Evolutionary conservation across 2,888 invertebrate species (phyloP).

Genomic region (Agonopterix alstromeriana): DNA sequence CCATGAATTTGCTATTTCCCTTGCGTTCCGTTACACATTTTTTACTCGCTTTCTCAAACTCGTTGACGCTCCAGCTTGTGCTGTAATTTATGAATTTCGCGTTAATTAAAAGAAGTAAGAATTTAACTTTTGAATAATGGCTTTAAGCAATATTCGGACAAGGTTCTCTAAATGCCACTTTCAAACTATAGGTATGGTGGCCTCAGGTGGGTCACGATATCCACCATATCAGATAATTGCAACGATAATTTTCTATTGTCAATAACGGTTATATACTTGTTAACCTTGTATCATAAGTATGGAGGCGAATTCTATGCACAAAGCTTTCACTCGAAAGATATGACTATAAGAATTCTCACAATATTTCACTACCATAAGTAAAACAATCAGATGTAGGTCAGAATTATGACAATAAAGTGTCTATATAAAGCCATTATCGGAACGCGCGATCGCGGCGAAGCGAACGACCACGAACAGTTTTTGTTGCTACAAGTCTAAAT

Average conservation of each 20-base stretch:
- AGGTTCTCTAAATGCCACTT: slow-evolving; percentile 56
- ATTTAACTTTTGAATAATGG: neutral
- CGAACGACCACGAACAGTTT: slow-evolving; percentile 42
- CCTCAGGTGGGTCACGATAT: slow-evolving; percentile 60
- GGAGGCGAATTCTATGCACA: neutral
- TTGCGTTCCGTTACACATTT: slow-evolving; percentile 1
- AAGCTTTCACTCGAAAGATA: neutral
- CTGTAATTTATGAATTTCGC: neutral
- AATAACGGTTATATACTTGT: slow-evolving; percentile 30
- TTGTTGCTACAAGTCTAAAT: slow-evolving; percentile 45
- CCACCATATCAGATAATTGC: slow-evolving; percentile 57
- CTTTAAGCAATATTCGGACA: slow-evolving; percentile 35
- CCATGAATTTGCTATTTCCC: slow-evolving; percentile 3
- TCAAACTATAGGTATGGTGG: slow-evolving; percentile 38
- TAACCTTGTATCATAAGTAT: slow-evolving; percentile 37
- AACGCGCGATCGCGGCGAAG: slow-evolving; percentile 39
- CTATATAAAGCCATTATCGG: slow-evolving; percentile 50
- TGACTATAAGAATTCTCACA: slow-evolving; percentile 24
- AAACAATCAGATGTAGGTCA: slow-evolving; percentile 54
- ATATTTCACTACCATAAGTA: slow-evolving; percentile 44
- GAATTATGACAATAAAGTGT: slow-evolving; percentile 48
- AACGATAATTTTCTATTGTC: slow-evolving; percentile 53
- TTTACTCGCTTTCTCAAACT: slow-evolving; percentile 2
- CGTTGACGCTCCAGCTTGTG: neutral
- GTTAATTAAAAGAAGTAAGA: too few species aligned